phyloP scores from a whole-genome alignment of 37 sponge, comb jelly and placozoan genomes.

The Amphimedon queenslandica region DNA sequence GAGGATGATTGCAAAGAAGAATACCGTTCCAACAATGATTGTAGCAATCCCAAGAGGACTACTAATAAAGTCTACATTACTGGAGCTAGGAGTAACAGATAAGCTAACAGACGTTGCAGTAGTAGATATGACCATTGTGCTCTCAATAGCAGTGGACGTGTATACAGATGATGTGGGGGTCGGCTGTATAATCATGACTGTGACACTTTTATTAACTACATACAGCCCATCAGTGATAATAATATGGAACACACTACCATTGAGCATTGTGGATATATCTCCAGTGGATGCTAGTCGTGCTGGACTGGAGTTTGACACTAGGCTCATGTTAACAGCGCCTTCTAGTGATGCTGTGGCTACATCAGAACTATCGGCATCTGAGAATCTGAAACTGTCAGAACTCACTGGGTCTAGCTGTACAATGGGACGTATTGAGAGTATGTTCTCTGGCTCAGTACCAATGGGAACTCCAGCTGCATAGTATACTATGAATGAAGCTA shows the following conservation, averaged over 20 bases:
- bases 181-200: slow-evolving; percentile 7
- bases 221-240: slow-evolving; percentile 7
- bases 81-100: not conserved
- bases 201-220: slow-evolving; percentile 4
- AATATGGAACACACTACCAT: slow-evolving; percentile 16
- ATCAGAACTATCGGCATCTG: slow-evolving; percentile 25
- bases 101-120: not conserved
- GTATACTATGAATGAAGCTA: slow-evolving; percentile 8
- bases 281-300: not conserved
- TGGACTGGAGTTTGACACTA: not conserved
- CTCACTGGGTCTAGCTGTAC: not conserved
- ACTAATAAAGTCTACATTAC: slow-evolving; percentile 1
- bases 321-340: not conserved
- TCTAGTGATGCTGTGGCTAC: slow-evolving; percentile 2
- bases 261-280: not conserved
- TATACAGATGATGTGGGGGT: not conserved
- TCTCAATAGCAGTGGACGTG: not conserved
- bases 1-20: slow-evolving; percentile 25
- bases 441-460: slow-evolving; percentile 7
- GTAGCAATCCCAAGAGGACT: slow-evolving; percentile 40
- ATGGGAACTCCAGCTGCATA: not conserved
- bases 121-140: not conserved
- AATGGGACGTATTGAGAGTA: not conserved
- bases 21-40: slow-evolving; percentile 35
- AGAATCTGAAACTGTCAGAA: slow-evolving; percentile 4